phyloP scores from a whole-genome alignment of 2,113 vertebrate species.

The Neotoma lepida region DNA sequence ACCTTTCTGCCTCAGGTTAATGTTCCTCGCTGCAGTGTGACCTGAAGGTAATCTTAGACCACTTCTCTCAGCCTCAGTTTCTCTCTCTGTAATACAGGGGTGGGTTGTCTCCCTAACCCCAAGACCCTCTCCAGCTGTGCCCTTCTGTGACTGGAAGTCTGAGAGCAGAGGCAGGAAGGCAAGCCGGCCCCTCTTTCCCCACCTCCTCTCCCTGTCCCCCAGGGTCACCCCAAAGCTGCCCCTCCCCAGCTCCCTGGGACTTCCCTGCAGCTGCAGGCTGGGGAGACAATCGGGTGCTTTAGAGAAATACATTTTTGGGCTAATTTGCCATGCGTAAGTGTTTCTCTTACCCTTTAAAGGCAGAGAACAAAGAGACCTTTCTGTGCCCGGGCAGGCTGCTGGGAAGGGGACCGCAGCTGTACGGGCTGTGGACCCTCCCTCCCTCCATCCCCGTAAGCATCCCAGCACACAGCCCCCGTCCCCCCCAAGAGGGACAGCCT shows the following conservation, averaged over 20 bases:
- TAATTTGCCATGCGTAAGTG: conserved; percentile 92
- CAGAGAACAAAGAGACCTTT: conserved; percentile 89
- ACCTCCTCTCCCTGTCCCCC: conserved; percentile 81
- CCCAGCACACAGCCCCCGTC: conserved; percentile 46
- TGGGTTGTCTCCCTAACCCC: neutral
- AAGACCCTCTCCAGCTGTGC: conserved; percentile 58
- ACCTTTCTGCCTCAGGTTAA: neutral
- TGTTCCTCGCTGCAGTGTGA: neutral
- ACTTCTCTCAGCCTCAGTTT: conserved; percentile 49
- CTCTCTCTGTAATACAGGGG: neutral
- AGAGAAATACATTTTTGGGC: conserved; percentile 92
- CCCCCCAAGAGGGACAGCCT: conserved; percentile 66
- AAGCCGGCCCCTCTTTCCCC: conserved; percentile 57
- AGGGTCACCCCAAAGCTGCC: conserved; percentile 80
- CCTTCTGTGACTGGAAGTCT: conserved; percentile 36
- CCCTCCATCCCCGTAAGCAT: conserved; percentile 79
- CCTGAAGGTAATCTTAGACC: neutral
- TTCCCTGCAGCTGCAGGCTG: conserved; percentile 90
- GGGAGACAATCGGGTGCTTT: conserved; percentile 90
- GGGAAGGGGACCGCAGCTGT: conserved; percentile 88
- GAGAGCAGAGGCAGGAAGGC: conserved; percentile 62
- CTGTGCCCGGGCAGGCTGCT: conserved; percentile 85
- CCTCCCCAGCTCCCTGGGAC: conserved; percentile 86
- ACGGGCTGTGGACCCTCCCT: conserved; percentile 83
- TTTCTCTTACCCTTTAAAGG: conserved; percentile 91